Conservation (phyloP, 2,797 vertebrate species). For the Pantherophis alleghaniensis region DNA sequence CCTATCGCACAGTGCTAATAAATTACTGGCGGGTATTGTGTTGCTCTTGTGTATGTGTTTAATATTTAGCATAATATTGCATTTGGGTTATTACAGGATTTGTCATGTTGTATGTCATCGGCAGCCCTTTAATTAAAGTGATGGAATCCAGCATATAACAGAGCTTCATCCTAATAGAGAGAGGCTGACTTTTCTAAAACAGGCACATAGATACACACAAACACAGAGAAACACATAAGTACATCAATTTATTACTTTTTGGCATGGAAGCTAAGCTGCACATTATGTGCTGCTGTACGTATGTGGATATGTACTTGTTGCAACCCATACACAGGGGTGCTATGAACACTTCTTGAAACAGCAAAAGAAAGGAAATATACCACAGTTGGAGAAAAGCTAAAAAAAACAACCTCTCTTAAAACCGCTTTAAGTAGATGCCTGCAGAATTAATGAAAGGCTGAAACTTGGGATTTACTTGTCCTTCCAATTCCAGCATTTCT, state of each 20-base stretch:
- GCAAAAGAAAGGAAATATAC: background rate
- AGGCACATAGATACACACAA: background rate
- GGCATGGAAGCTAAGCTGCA: background rate
- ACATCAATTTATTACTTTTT: background rate
- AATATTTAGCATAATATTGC: conserved; percentile 5
- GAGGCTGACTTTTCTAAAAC: background rate
- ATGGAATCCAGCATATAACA: background rate
- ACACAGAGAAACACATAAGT: background rate
- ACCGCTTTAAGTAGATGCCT: background rate
- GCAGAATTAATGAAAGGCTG: background rate
- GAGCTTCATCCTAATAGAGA: background rate
- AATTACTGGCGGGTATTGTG: background rate
- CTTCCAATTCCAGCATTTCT: background rate
- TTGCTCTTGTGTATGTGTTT: conserved; percentile 2
- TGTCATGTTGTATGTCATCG: conserved; percentile 11
- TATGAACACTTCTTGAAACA: background rate
- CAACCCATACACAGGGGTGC: background rate
- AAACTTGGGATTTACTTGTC: background rate
- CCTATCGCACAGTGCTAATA: background rate
- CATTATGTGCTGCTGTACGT: background rate
- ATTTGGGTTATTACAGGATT: conserved; percentile 21
- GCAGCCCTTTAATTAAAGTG: conserved; percentile 12
- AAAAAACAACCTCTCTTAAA: background rate
- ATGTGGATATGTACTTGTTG: background rate
- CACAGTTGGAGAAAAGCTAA: background rate